These are phyloP conservation scores for Cranoglanis bouderius DNA, from an alignment of 2,113 vertebrate species.

Conservation along the genomic window DNA sequence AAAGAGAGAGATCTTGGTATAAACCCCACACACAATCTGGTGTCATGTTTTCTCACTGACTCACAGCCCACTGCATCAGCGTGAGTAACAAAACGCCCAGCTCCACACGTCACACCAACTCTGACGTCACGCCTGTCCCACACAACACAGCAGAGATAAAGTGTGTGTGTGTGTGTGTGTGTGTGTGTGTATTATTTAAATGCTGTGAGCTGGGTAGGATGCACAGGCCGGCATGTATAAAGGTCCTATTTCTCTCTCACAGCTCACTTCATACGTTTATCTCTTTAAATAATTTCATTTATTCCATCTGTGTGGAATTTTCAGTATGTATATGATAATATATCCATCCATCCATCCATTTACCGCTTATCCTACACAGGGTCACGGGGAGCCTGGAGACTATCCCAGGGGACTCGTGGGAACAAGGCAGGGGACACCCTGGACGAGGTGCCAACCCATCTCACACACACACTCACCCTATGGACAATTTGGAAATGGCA, in stretches of 20 bases:
- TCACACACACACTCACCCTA: too few species aligned
- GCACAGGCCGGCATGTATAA: background rate
- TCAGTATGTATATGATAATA: too few species aligned
- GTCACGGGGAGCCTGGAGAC: too few species aligned
- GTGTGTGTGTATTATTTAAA: slow-evolving; percentile 26
- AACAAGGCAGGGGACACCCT: too few species aligned
- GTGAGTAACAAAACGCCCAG: background rate
- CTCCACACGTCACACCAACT: background rate
- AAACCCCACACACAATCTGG: background rate
- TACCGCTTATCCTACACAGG: too few species aligned
- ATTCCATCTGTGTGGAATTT: background rate
- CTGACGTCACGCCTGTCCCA: background rate
- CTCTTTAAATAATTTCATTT: background rate
- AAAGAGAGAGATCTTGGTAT: background rate
- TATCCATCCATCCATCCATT: too few species aligned
- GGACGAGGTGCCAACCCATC: too few species aligned
- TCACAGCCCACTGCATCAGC: background rate
- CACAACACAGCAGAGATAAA: background rate
- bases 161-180: background rate
- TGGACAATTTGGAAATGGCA: too few species aligned
- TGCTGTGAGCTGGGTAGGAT: slow-evolving; percentile 9
- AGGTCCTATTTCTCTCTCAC: background rate
- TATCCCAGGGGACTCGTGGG: too few species aligned
- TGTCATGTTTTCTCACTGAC: background rate
- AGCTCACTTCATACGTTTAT: background rate